These are phyloP conservation scores for Apocheima hispidaria DNA, from an alignment of 2,888 invertebrate species.

Conservation along the genomic window DNA sequence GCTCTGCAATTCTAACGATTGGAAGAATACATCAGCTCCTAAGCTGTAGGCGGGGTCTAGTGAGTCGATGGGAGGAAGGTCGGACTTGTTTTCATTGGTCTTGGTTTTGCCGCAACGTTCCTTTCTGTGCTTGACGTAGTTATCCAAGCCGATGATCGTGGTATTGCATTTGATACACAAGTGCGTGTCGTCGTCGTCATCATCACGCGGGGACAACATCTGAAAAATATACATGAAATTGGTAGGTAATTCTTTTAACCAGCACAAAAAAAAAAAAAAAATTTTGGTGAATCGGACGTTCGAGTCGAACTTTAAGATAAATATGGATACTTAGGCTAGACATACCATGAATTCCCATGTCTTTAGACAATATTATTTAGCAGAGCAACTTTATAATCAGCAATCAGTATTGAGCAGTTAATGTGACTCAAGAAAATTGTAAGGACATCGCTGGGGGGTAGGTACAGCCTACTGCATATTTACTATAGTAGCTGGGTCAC, in stretches of 20 bases:
- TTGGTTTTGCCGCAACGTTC: constrained; percentile 86
- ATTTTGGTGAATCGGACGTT: not conserved
- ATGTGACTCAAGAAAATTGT: not conserved
- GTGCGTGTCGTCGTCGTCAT: constrained; percentile 94
- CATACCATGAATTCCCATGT: not conserved
- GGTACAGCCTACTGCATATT: not conserved
- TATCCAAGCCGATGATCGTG: constrained; percentile 93
- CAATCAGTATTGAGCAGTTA: not conserved
- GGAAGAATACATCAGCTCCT: constrained; percentile 95
- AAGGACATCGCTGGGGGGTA: not conserved
- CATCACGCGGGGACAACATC: constrained; percentile 86
- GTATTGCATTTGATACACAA: constrained; percentile 94
- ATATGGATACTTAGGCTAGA: not conserved
- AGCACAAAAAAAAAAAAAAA: too few relatives aligned
- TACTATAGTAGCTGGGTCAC: not conserved
- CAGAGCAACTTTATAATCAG: not conserved
- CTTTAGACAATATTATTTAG: not conserved
- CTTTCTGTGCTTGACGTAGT: constrained; percentile 94
- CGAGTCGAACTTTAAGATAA: not conserved
- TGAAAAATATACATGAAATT: constrained; percentile 49
- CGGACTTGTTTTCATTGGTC: constrained; percentile 59
- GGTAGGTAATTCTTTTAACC: too few relatives aligned
- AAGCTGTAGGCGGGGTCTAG: constrained; percentile 85
- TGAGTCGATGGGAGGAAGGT: constrained; percentile 68
- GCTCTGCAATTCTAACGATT: constrained; percentile 92